Evolutionary conservation across 2,797 vertebrate genomes (phyloP).

Genomic region (Numenius phaeopus): DNA sequence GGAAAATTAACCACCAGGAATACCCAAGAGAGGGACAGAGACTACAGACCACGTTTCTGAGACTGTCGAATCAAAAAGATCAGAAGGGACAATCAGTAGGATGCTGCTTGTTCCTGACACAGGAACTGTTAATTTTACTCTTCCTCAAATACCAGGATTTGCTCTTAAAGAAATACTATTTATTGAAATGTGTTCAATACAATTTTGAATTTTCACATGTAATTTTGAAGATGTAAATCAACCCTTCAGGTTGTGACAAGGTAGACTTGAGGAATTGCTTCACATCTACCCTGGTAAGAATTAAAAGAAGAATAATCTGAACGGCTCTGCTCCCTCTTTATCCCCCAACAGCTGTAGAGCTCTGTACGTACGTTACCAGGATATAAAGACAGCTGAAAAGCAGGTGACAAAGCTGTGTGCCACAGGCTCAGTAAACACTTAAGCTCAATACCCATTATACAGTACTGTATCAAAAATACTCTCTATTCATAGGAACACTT

Average conservation of each 20-base stretch:
- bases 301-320: background rate
- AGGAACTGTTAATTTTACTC: background rate
- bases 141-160: background rate
- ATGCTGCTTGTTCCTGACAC: background rate
- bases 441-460: background rate
- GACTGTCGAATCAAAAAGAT: background rate
- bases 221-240: background rate
- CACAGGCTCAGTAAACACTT: background rate
- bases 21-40: background rate
- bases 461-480: background rate
- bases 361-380: background rate
- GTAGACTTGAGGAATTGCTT: background rate
- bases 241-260: background rate
- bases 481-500: background rate
- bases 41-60: background rate
- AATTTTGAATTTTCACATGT: background rate
- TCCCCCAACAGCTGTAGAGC: background rate
- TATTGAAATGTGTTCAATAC: background rate
- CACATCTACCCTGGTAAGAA: background rate
- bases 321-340: background rate
- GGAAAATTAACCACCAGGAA: background rate
- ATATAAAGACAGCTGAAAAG: background rate
- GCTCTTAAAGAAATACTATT: background rate
- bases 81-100: background rate
- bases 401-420: background rate